Conservation (phyloP, 2,888 invertebrate species). For the Cremastobaeus sp. region DNA sequence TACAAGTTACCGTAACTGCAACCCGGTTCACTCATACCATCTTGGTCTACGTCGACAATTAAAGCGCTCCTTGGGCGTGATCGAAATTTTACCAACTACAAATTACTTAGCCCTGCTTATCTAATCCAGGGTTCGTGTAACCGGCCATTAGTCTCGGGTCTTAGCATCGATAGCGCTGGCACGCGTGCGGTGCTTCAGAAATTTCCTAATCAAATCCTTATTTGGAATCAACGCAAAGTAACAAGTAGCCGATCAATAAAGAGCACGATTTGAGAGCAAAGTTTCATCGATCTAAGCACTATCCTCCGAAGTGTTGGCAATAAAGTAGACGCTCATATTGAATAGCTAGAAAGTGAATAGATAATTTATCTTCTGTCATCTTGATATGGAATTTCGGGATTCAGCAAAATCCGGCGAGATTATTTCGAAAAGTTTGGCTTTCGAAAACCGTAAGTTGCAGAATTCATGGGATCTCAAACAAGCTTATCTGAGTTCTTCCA, state of each 20-base stretch:
- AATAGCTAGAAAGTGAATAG: no score
- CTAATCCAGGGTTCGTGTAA: slow-evolving; percentile 58
- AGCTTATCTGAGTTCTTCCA: no score
- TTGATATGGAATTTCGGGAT: no score
- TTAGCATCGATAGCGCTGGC: slow-evolving; percentile 50
- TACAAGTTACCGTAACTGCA: no score
- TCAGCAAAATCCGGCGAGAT: no score
- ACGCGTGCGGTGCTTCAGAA: slow-evolving; percentile 56
- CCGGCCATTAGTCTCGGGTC: slow-evolving; percentile 55
- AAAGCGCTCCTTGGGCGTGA: slow-evolving; percentile 47
- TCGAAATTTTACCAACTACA: slow-evolving; percentile 61
- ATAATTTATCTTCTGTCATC: no score
- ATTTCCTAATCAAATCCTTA: slow-evolving; percentile 50
- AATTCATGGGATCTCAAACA: no score
- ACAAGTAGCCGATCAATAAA: slow-evolving; percentile 52
- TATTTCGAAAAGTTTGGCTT: no score
- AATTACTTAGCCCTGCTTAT: slow-evolving; percentile 60
- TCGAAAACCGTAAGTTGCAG: no score
- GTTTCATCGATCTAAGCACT: slow-evolving; percentile 18
- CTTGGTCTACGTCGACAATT: slow-evolving; percentile 46
- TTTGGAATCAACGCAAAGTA: slow-evolving; percentile 41
- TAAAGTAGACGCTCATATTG: no score
- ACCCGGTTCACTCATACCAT: slow-evolving; percentile 39
- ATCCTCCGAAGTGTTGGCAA: background rate
- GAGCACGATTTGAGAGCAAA: slow-evolving; percentile 21